Evolutionary conservation across 2,113 vertebrate genomes (phyloP).

Genomic region (Cottus gobio): DNA sequence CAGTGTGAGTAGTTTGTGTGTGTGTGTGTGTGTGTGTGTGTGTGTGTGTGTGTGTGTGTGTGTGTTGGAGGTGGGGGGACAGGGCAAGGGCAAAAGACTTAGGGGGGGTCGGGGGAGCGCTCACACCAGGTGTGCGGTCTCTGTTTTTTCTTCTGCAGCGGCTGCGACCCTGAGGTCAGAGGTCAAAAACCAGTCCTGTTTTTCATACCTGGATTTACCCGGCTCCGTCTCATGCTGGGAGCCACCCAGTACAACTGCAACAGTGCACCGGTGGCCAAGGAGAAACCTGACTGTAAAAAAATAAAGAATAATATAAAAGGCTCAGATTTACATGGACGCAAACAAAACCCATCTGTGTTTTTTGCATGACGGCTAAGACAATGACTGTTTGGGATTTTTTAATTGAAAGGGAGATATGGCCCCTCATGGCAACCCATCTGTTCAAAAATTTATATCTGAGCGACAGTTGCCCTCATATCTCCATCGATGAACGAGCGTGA

Average conservation of each 20-base stretch:
- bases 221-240: conserved; percentile 27
- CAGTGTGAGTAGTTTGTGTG: conserved; percentile 43
- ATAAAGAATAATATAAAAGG: conserved; percentile 49
- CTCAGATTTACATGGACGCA: conserved; percentile 57
- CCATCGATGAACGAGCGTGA: conserved; percentile 69
- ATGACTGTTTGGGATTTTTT: conserved; percentile 74
- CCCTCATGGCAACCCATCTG: conserved; percentile 79
- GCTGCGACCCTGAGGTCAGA: not conserved
- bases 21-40: not conserved
- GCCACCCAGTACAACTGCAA: not conserved
- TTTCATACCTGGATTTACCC: conserved; percentile 31
- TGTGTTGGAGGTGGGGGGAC: conserved; percentile 44
- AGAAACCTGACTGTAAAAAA: conserved; percentile 43
- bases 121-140: conserved; percentile 60
- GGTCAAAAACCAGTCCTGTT: no score
- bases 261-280: conserved; percentile 37
- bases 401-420: conserved; percentile 77
- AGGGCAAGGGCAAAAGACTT: conserved; percentile 60
- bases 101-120: conserved; percentile 27
- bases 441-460: conserved; percentile 76
- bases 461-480: conserved; percentile 76
- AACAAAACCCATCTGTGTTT: conserved; percentile 76
- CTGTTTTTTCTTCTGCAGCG: not conserved
- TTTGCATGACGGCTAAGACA: conserved; percentile 65
- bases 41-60: not conserved